Conservation (phyloP, 2,797 vertebrate species). For the Propithecus deckenii region DNA sequence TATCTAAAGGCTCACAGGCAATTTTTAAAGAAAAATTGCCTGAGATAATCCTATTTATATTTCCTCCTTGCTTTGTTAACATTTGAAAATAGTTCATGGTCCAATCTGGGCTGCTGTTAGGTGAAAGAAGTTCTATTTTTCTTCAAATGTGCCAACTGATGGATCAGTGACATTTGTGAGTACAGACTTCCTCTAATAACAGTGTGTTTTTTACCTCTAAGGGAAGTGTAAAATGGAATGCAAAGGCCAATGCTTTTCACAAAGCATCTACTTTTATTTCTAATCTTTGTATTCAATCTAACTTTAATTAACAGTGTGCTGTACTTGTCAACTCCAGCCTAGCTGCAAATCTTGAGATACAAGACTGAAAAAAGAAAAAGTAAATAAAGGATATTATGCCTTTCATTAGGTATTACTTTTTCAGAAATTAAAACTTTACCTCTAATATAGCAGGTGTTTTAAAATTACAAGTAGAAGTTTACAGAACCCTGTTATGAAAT, state of each 20-base stretch:
- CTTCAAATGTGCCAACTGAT: neutral
- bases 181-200: neutral
- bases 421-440: constrained; percentile 24
- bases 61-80: constrained; percentile 4
- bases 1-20: neutral
- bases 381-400: neutral
- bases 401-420: neutral
- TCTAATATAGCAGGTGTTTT: neutral
- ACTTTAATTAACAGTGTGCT: neutral
- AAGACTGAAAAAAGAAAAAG: neutral
- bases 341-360: neutral
- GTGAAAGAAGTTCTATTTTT: constrained; percentile 26
- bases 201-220: neutral
- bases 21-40: neutral
- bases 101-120: neutral
- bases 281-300: constrained; percentile 35
- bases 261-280: neutral
- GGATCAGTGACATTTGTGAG: neutral
- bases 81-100: neutral
- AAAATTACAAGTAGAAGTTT: neutral
- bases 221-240: neutral
- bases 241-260: constrained; percentile 1
- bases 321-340: neutral
- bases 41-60: neutral
- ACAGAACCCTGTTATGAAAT: neutral